Evolutionary conservation across 2,797 vertebrate genomes (phyloP), one percentile per base, ranked within the genome.

Genomic region (Chanos chanos): DNA sequence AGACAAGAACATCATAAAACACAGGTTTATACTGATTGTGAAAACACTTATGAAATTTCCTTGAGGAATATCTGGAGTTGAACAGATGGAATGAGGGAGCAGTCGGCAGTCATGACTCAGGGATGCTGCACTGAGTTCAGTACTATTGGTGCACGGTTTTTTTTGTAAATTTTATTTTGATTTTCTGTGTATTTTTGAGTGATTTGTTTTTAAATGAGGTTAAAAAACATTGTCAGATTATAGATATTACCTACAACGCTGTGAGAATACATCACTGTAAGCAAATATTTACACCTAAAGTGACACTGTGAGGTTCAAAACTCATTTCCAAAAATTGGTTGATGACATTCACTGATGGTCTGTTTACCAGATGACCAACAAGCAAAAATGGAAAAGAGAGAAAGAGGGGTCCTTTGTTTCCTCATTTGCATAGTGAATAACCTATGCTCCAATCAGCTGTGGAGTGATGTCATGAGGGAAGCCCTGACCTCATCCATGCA

Each of bases 391-490:
- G 39, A 31, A 22, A 2, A 45, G 41, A 37, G 37, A 36, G 13
- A 22, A 18, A n/a, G 24, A 36, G 47, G 15, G 56, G 22, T 45
- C 24, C 37, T 61, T 69, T 57, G 30, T 72, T 44, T 27, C 31
- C 25, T 7, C 13, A 43, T 24, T 36, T 36, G 24, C 57, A 36
- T 53, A 40, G 72, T 62, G 60, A 15, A 28, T 65, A 63, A 21
- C 15, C 2, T 76, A 79, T 49, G 73, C 31, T 53, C 70, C 70
- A 69, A 73, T 87, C 82, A 88, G 81, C 85, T 86, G 83, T 77
- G 56, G 61, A 49, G 62, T 85, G 82, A 86, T 85, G 79, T 87
- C 84, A 75, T n/a, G 10, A 72, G 83, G 85, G 82, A 87, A 85
- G 73, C 81, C 84, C 84, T 74, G 59, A 68, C 72, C 71, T 76